These are phyloP conservation scores for Psylliodes chrysocephalus DNA, from an alignment of 2,888 invertebrate species.

Conservation along the genomic window DNA sequence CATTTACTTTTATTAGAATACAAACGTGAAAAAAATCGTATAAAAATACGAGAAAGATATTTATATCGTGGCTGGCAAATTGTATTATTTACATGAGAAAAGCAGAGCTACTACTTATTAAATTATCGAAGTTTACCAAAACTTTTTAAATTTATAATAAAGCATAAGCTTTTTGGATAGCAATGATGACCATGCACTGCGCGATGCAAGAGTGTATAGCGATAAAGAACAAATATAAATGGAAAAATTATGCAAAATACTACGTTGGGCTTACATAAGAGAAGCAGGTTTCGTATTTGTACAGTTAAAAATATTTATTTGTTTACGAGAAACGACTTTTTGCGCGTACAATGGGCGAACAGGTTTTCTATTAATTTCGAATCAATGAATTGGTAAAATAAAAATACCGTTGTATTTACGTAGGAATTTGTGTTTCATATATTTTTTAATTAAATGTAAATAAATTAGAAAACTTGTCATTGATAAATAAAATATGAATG, in stretches of 20 bases:
- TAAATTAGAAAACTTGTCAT: neutral
- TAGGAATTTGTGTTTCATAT: neutral
- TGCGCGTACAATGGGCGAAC: constrained; percentile 12
- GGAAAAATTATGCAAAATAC: constrained; percentile 41
- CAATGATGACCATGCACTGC: too few relatives aligned
- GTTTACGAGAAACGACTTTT: constrained; percentile 31
- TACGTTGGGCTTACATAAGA: constrained; percentile 42
- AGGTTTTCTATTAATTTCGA: neutral
- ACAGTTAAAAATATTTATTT: constrained; percentile 40
- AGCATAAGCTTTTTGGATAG: too few relatives aligned
- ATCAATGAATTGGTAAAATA: neutral
- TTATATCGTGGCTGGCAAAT: too few relatives aligned
- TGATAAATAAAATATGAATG: too few relatives aligned
- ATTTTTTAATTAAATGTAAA: neutral
- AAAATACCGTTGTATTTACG: neutral
- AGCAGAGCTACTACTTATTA: too few relatives aligned
- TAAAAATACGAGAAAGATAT: too few relatives aligned
- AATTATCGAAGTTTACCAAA: too few relatives aligned
- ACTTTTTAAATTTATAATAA: too few relatives aligned
- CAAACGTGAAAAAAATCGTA: too few relatives aligned
- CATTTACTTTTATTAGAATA: too few relatives aligned
- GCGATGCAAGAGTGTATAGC: neutral
- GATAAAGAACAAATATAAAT: constrained; percentile 38
- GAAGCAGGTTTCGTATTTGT: constrained; percentile 37
- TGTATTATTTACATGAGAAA: too few relatives aligned